Base-by-base conservation (phyloP, 1,140 invertebrate species). In the Solenopsis fugax region DNA sequence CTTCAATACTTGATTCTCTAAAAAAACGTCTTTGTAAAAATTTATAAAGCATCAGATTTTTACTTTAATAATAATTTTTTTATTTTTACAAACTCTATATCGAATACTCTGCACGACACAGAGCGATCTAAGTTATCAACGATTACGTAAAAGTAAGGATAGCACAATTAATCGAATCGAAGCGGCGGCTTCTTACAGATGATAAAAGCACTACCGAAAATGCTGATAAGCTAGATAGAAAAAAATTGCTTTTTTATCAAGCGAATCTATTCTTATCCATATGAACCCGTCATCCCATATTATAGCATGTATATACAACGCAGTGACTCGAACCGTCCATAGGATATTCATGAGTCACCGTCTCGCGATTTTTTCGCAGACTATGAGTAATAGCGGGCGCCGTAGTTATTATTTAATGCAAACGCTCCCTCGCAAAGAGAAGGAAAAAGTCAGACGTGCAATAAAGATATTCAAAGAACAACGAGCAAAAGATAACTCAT, bases 121-220 rank as follows among this genome's bases (percentile, higher is more conserved):
- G 6, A 16, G 54, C 6, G 37, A 77, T 77, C 5, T 18, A 21
- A 29, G 10, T 9, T 45, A 16, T 29, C 13, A 48, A 58, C 9
- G 29, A 29, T 24, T 4, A n/a, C 3, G 24, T 58, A 18, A 76
- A 16, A 16, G 7, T 29, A 29, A 12, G 9, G 1, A 45, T 45
- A 24, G n/a, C 10, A 21, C 29, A 45, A 67, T 78, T 64, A 52
- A 50, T 65, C 60, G 60, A 52, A 54, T 62, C n/a, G 89, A n/a
- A n/a, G n/a, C n/a, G n/a, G n/a, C n/a, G n/a, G n/a, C n/a, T n/a
- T n/a, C n/a, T n/a, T n/a, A n/a, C n/a, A n/a, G n/a, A n/a, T n/a
- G n/a, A 89, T 84, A 67, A 88, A 88, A 78, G 88, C 37, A 69
- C 52, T 24, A 48, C 18, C 65, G 85, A 89, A 88, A 93, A 88